phyloP scores from a whole-genome alignment of 1,140 invertebrate species.

The Gryon sp. region DNA sequence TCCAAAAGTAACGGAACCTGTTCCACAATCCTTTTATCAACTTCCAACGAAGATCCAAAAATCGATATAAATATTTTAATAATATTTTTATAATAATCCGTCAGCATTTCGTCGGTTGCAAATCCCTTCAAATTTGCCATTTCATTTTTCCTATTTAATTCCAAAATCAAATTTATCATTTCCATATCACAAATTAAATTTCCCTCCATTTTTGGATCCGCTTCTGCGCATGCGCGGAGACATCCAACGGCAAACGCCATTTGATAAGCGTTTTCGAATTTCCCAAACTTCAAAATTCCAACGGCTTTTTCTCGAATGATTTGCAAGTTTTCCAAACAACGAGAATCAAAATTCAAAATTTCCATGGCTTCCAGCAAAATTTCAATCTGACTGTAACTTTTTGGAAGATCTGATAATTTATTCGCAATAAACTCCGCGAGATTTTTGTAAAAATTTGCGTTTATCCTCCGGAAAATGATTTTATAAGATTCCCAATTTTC shows the following conservation, averaged over 20 bases:
- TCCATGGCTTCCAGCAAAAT: conserved; percentile 48
- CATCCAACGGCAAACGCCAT: too few species aligned
- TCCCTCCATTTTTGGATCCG: too few species aligned
- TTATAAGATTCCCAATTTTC: background rate
- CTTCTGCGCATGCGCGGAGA: too few species aligned
- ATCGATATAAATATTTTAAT: background rate
- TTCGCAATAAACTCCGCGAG: background rate
- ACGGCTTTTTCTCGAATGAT: conserved; percentile 10
- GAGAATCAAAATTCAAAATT: background rate
- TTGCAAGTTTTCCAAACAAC: too few species aligned
- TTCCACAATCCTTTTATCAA: background rate
- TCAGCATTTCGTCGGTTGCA: background rate
- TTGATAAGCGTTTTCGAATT: too few species aligned
- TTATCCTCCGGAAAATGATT: background rate
- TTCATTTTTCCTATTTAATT: too few species aligned
- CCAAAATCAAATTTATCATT: too few species aligned
- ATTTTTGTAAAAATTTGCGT: background rate
- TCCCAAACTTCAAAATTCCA: background rate
- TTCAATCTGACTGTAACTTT: background rate
- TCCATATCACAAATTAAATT: too few species aligned
- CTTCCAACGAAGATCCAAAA: background rate
- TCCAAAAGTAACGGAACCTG: background rate
- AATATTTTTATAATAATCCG: conserved; percentile 16
- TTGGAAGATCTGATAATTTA: background rate
- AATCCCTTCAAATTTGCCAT: too few species aligned